Percentiles rank a stretch among this genome's conserved stretches.
Evolutionary conservation across 1,140 invertebrate species (phyloP).

Genomic region (Cyclina sinensis): DNA sequence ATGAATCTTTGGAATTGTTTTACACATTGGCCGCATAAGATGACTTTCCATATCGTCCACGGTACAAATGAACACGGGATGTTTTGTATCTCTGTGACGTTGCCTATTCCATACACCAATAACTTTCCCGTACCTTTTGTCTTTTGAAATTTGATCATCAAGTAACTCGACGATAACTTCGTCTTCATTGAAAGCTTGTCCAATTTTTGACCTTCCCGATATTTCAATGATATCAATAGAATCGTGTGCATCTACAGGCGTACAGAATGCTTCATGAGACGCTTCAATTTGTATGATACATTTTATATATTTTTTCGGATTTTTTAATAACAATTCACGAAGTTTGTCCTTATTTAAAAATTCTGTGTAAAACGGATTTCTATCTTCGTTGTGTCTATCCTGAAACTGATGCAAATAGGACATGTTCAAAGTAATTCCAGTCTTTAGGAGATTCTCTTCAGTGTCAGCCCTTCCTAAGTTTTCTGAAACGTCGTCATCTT

Average conservation of each 20-base stretch:
- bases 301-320: constrained; percentile 71
- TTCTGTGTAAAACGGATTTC: constrained; percentile 28
- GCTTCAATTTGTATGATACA: constrained; percentile 75
- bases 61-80: constrained; percentile 79
- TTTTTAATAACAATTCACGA: neutral
- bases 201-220: constrained; percentile 78
- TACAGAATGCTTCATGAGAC: constrained; percentile 71
- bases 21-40: constrained; percentile 81
- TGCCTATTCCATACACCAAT: constrained; percentile 74
- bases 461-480: neutral
- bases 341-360: constrained; percentile 29
- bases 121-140: constrained; percentile 74
- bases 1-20: constrained; percentile 80
- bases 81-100: constrained; percentile 51
- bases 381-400: neutral
- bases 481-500: constrained; percentile 8
- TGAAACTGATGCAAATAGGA: constrained; percentile 42
- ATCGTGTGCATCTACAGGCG: constrained; percentile 56
- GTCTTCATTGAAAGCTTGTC: constrained; percentile 79
- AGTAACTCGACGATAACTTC: constrained; percentile 82
- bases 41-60: constrained; percentile 73
- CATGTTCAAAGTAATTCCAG: constrained; percentile 23
- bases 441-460: constrained; percentile 23
- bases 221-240: constrained; percentile 76
- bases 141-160: constrained; percentile 35